Evolutionary conservation across 2,888 invertebrate species (phyloP), one percentile per base, ranked within the genome.

Genomic region (Conus canariensis): DNA sequence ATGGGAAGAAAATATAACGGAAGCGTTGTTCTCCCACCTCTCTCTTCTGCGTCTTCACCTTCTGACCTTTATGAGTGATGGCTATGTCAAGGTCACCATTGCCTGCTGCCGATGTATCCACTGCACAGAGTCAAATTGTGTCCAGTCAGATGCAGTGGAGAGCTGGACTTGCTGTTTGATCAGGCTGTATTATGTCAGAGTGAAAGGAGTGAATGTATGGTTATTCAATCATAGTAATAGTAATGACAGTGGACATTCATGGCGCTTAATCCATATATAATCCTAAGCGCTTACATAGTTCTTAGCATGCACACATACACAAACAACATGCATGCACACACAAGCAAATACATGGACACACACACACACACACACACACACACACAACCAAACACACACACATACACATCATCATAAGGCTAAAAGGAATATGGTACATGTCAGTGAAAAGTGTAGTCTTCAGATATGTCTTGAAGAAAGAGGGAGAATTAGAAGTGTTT

Each of bases 101-200:
- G 87, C 99, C 99, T 89, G 99, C 99, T 95, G 98, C 98, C 95
- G 98, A 98, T 85, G 99, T 99, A 97, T 99, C 99, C 96, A 99
- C 99, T 98, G 97, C 94, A 97, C 9, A 80, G 9, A 80, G 19
- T 85, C 77, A 80, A 16, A 30, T 22, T 64, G 60, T 64, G 60
- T 64, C 12, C 45, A 45, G 45, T 45, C 45, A 45, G 45, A 45
- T 45, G 45, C 45, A 45, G 45, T 45, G 45, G 45, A 45, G 45
- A 45, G 45, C 2, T 30, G 30, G 30, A 30, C 30, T 30, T 30
- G 30, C 45, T 45, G 3, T 45, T 45, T 4, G 45, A 45, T 45
- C 45, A 45, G 45, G 45, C 45, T 45, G 45, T 45, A 45, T 45
- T 2, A 45, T 4, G 45, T 45, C 45, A 45, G 45, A 45, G 45